A percentile compares a stretch with the other conserved stretches of the same genome.
These are phyloP conservation scores for Platanista minor DNA, from an alignment of 2,113 vertebrate species.

Conservation along the genomic window DNA sequence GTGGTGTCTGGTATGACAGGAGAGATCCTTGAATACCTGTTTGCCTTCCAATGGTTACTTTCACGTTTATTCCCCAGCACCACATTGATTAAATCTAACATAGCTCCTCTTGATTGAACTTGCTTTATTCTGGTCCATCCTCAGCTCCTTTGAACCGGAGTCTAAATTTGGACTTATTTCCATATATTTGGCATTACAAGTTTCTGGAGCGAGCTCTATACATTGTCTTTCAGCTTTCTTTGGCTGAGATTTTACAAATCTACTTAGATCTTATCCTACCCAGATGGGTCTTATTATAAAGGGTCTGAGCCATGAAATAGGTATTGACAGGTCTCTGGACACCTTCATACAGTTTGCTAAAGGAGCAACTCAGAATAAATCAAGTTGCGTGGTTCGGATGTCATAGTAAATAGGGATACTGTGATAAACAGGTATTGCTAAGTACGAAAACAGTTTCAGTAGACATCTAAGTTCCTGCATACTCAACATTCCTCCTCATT, in stretches of 20 bases:
- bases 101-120: background rate
- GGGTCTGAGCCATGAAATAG: background rate
- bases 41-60: background rate
- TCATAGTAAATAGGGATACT: background rate
- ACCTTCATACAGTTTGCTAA: background rate
- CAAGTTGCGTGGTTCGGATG: background rate
- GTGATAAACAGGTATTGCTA: background rate
- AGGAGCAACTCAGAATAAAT: background rate
- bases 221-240: background rate
- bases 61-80: background rate
- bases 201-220: background rate
- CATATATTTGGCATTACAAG: background rate
- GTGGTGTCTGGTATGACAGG: background rate
- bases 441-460: background rate
- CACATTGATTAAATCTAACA: background rate
- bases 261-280: background rate
- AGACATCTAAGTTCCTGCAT: background rate
- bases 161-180: background rate
- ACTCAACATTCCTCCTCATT: background rate
- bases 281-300: background rate
- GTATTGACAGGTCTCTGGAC: background rate
- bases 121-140: background rate
- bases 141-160: background rate
- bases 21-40: background rate
- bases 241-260: background rate